A percentile compares a stretch with the other conserved stretches of the same genome.
phyloP scores from a whole-genome alignment of 1,140 invertebrate species.

The Elysia chlorotica region DNA sequence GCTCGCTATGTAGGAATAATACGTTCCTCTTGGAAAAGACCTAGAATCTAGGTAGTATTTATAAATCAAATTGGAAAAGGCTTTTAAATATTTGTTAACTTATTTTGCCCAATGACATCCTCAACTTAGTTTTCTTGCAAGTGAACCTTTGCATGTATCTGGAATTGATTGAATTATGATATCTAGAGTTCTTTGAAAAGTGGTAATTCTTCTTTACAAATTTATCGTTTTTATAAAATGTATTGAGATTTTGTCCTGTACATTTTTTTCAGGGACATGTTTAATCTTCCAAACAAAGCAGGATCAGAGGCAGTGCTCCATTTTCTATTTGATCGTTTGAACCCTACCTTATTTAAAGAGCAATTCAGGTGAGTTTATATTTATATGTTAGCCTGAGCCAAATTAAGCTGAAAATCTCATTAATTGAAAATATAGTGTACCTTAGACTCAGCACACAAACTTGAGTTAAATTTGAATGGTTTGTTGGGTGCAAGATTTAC shows the following conservation, averaged over 20 bases:
- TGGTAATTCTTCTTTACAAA: background rate
- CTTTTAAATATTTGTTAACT: no score
- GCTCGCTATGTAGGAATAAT: no score
- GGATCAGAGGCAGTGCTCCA: constrained; percentile 54
- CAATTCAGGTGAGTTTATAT: constrained; percentile 50
- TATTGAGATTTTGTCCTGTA: background rate
- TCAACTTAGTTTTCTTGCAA: background rate
- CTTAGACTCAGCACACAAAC: no score
- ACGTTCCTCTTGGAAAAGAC: no score
- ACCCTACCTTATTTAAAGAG: constrained; percentile 48
- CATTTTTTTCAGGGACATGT: constrained; percentile 53
- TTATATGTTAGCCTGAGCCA: no score
- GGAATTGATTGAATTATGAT: background rate
- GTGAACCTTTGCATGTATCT: background rate
- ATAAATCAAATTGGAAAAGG: no score
- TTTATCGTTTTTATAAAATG: background rate
- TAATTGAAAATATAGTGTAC: no score
- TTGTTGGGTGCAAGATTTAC: no score
- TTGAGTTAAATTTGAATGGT: no score
- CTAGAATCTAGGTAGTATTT: no score
- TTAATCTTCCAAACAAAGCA: constrained; percentile 56
- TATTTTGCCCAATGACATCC: background rate
- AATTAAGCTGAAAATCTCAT: no score
- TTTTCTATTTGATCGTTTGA: constrained; percentile 55
- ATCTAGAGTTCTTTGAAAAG: background rate